phyloP scores from a whole-genome alignment of 2,113 vertebrate genomes.

The Paramisgurnus dabryanus region DNA sequence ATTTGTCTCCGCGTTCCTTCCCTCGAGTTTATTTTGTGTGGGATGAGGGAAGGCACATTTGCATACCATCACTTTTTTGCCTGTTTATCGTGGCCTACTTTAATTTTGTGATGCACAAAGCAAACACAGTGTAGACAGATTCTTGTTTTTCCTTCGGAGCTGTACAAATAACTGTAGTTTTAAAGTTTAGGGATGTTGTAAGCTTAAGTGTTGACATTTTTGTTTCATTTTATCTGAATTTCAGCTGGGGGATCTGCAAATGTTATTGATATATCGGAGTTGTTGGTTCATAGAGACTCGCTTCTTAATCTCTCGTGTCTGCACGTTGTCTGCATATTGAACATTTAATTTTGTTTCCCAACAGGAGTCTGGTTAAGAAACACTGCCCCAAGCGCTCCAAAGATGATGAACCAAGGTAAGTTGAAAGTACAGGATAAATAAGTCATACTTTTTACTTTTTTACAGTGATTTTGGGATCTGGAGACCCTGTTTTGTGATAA shows the following conservation, averaged over 20 bases:
- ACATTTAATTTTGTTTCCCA: constrained; percentile 31
- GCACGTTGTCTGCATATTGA: background rate
- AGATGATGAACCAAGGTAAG: constrained; percentile 96
- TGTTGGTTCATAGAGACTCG: too few relatives aligned
- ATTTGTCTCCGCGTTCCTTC: background rate
- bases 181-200: background rate
- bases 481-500: too few relatives aligned
- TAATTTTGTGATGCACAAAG: constrained; percentile 23
- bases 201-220: background rate
- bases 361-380: constrained; percentile 95
- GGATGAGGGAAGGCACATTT: constrained; percentile 36
- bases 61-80: constrained; percentile 32
- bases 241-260: too few relatives aligned
- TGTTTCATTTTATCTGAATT: background rate
- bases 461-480: too few relatives aligned
- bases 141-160: constrained; percentile 9
- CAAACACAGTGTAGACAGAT: constrained; percentile 14
- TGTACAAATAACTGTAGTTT: constrained; percentile 8
- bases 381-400: constrained; percentile 95
- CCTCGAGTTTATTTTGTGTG: constrained; percentile 1
- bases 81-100: constrained; percentile 49
- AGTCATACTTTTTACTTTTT: background rate
- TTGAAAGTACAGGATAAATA: background rate
- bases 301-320: too few relatives aligned
- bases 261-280: too few relatives aligned